Evolutionary conservation across 1,140 invertebrate species (phyloP).

Genomic region (Eulimnadia texana): DNA sequence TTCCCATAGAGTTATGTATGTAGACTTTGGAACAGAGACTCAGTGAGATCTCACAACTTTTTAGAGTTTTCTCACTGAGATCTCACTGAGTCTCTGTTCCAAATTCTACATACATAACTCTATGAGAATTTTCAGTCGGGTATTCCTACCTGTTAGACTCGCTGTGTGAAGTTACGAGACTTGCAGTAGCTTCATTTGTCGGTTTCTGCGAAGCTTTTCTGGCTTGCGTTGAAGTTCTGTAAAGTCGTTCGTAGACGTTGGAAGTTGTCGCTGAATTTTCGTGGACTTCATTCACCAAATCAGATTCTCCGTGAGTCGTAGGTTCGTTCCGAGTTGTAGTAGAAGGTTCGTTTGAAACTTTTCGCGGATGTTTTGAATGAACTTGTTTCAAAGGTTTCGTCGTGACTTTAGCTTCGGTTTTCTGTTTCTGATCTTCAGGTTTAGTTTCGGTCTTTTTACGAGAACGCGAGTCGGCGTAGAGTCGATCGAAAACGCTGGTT

Average conservation of each 20-base stretch:
- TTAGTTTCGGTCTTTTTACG: neutral
- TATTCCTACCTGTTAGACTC: neutral
- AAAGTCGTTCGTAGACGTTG: conserved; percentile 8
- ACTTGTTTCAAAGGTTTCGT: neutral
- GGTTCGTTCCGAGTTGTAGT: neutral
- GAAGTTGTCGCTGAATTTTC: neutral
- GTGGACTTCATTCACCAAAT: neutral
- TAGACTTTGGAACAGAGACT: too few species aligned
- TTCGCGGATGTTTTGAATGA: neutral
- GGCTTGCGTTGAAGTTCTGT: conserved; percentile 3
- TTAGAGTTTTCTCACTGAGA: too few species aligned
- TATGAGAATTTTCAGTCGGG: too few species aligned
- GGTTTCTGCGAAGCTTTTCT: conserved; percentile 4
- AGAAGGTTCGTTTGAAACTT: neutral
- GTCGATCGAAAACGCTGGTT: conserved; percentile 7
- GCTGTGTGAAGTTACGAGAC: neutral
- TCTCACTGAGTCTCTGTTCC: too few species aligned
- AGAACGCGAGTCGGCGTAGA: conserved; percentile 5
- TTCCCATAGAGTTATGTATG: too few species aligned
- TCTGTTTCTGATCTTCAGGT: neutral
- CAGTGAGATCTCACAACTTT: too few species aligned
- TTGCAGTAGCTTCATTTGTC: neutral
- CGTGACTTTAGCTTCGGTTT: neutral
- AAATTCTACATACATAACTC: too few species aligned
- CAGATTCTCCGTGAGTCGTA: neutral